phyloP scores from a whole-genome alignment of 2,888 invertebrate genomes.

The Cephalotes varians region DNA sequence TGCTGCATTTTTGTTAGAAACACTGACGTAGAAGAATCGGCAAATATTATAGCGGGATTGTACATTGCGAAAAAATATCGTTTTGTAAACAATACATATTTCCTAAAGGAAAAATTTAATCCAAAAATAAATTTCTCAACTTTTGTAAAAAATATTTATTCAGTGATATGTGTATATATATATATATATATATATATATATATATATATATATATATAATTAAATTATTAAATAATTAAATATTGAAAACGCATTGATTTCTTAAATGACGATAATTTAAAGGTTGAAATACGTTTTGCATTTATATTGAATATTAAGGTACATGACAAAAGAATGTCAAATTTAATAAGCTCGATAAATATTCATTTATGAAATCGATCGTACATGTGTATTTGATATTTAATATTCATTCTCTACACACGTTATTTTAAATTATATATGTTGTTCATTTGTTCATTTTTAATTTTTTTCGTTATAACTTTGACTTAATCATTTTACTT shows the following conservation, averaged over 20 bases:
- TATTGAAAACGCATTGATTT: background rate
- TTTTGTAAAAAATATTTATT: background rate
- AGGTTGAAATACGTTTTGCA: background rate
- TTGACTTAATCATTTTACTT: background rate
- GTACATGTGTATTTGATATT: background rate
- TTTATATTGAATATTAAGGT: slow-evolving; percentile 7
- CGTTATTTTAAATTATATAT: background rate
- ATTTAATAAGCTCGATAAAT: slow-evolving; percentile 5
- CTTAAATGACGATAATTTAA: background rate
- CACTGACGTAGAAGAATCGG: slow-evolving; percentile 41
- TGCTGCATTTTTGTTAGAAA: slow-evolving; percentile 51
- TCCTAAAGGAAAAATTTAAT: background rate
- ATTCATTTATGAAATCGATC: background rate
- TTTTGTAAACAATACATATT: background rate
- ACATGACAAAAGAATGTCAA: slow-evolving; percentile 28
- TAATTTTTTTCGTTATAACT: background rate
- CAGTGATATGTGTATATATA: too few species aligned
- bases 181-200: too few species aligned
- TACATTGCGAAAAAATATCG: background rate
- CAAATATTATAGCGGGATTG: slow-evolving; percentile 2
- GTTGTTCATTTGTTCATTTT: background rate
- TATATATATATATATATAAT: too few species aligned
- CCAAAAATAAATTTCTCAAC: background rate
- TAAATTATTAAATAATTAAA: background rate
- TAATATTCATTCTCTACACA: background rate